Evolutionary conservation across 2,888 invertebrate species (phyloP).

Genomic region (Acanthosepion lycidas): DNA sequence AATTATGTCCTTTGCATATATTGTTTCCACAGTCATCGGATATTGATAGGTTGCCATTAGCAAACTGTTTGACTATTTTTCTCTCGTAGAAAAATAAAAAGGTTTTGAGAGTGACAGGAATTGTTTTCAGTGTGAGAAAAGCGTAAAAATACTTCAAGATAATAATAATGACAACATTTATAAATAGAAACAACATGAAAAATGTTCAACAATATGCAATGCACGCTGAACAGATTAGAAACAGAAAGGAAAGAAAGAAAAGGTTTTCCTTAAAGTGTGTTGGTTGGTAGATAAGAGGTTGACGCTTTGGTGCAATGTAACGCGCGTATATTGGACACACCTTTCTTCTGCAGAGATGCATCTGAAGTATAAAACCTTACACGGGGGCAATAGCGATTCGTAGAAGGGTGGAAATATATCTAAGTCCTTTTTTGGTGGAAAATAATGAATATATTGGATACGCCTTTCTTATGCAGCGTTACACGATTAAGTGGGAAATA

Average conservation of each 20-base stretch:
- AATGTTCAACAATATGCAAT: not conserved
- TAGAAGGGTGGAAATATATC: not conserved
- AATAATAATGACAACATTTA: not conserved
- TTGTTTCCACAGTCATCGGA: not conserved
- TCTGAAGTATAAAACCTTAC: not conserved
- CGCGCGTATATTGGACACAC: not conserved
- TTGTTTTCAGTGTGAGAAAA: not conserved
- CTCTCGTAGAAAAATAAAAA: not conserved
- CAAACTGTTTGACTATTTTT: not conserved
- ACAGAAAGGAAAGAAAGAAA: not conserved
- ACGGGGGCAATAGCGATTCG: too few relatives aligned
- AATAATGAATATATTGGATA: not conserved
- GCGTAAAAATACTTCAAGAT: not conserved
- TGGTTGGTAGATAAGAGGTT: not conserved
- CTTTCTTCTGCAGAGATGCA: not conserved
- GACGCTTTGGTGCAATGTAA: not conserved
- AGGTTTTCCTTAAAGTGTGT: not conserved
- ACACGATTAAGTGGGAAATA: too few relatives aligned
- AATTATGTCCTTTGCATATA: not conserved
- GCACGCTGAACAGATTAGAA: not conserved
- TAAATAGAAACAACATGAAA: not conserved
- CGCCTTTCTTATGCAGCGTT: not conserved
- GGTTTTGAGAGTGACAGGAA: not conserved
- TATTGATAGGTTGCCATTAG: not conserved
- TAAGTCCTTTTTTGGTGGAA: too few relatives aligned